Evolutionary conservation across 2,797 vertebrate species (phyloP), one percentile per base, ranked within the genome.

Genomic region (Epinephelus awoara): DNA sequence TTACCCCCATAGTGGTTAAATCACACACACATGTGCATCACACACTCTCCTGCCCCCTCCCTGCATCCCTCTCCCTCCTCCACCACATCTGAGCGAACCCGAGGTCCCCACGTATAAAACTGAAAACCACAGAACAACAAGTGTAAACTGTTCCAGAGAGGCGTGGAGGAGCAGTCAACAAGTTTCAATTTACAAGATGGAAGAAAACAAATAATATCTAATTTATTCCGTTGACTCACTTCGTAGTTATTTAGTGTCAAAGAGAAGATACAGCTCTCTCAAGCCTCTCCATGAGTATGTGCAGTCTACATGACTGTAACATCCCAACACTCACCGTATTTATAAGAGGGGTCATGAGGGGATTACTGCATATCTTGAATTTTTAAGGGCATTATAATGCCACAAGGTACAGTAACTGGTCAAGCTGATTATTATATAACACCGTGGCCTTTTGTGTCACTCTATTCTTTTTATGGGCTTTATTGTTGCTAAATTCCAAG

Each of bases 321-420:
- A 84, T 74, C 69, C 50, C 55, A 71, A 77, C 42, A 78, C 23
- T 87, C 82, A 72, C 79, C 71, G 25, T 80, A 42, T 85, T 80
- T 79, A 6, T 34, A 85, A 83, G 68, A 76, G 25, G 54, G 59
- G 77, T 87, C 88, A 85, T 29, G 84, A 79, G 78, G 62, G 82
- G 92, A 87, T 91, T 88, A 88, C 34, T 56, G 80, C 87, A 91
- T 88, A 84, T 68, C 71, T 89, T 17, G 49, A 67, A 92, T 89
- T 74, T 83, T 77, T 86, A 2, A 58, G 47, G 68, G 80, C 52
- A 82, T 91, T 90, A 34, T 34, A 68, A 64, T 79, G 82, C 81
- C 86, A 75, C 27, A 86, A 79, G 67, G 52, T 91, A 91, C 84
- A 92, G 81, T 86, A 83, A 87, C 73, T 66, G 65, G 72, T 79